These are phyloP conservation scores for Agrilus biguttatus DNA, from an alignment of 2,888 invertebrate genomes.

Conservation along the genomic window DNA sequence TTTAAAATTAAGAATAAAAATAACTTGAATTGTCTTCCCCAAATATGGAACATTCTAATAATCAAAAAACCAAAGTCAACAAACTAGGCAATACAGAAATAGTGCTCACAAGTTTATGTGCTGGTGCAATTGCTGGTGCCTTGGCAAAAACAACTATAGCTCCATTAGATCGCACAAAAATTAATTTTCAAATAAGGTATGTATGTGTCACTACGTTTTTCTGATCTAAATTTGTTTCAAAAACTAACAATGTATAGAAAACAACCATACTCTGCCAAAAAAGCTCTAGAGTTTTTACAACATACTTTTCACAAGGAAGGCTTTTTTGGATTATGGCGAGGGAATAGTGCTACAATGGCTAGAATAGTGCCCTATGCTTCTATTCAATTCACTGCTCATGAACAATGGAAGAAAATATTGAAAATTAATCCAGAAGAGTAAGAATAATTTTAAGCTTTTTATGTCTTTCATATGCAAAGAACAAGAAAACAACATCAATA, in stretches of 20 bases:
- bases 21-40: constrained; percentile 5
- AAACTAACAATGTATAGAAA: constrained; percentile 31
- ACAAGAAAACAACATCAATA: background rate
- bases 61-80: constrained; percentile 4
- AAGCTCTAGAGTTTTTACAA: constrained; percentile 53
- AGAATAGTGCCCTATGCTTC: constrained; percentile 95
- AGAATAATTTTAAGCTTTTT: constrained; percentile 12
- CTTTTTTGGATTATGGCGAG: constrained; percentile 78
- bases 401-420: constrained; percentile 84
- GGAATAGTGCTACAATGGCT: constrained; percentile 97
- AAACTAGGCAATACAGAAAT: constrained; percentile 38
- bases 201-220: constrained; percentile 5
- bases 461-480: background rate
- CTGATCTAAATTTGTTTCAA: background rate
- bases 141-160: constrained; percentile 93
- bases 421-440: constrained; percentile 50
- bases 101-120: constrained; percentile 68
- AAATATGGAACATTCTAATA: constrained; percentile 10
- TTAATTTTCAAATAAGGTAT: constrained; percentile 87
- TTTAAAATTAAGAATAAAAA: no score
- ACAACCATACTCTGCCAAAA: constrained; percentile 55
- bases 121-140: constrained; percentile 91
- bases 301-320: constrained; percentile 64
- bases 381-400: constrained; percentile 94
- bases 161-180: constrained; percentile 94